Base-by-base conservation (phyloP, 1,140 invertebrate genomes). In the Liolophura sinensis region DNA sequence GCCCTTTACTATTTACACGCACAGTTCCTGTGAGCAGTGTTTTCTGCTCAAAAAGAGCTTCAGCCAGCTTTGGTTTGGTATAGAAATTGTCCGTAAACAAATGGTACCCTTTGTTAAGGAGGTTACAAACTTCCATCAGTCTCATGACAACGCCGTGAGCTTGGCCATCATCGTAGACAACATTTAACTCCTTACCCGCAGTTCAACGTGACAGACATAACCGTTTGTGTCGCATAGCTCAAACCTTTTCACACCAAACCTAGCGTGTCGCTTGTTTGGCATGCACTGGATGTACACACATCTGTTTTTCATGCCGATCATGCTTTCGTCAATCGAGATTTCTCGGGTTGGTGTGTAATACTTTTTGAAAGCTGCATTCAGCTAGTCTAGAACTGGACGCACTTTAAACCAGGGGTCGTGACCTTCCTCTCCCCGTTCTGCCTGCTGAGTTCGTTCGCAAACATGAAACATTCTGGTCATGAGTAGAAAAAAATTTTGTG, bases 181-280 rank as follows among this genome's bases (percentile, higher is more conserved):
- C 52, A 20, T 66, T 60, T 55, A 60, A 52, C 20, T 70, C 64
- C 48, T 54, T 67, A n/a, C 68, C 68, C 20, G 60, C 60, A 69
- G 25, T 18, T 67, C 54, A 12, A 64, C 52, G 31, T 58, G 50
- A 9, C 25, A 11, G 16, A 63, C 59, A 27, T 67, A 65, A 4
- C 69, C 69, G 57, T 58, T 71, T 20, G 22, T 20, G 46, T 64
- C 65, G 55, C 65, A 69, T 12, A 72, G 56, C 48, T 57, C 64
- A 18, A 64, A 70, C 31, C 67, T 66, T 50, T 72, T 70, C 16
- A 72, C 64, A 5, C 64, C 67, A 62, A 73, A n/a, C n/a, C n/a
- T n/a, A n/a, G n/a, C n/a, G n/a, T n/a, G n/a, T n/a, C n/a, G n/a
- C 50, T 72, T 69, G 27, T 67, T 70, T n/a, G 71, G 71, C 65